These are phyloP conservation scores for Gephyroberyx darwinii DNA, from an alignment of 2,797 vertebrate species.

Conservation along the genomic window DNA sequence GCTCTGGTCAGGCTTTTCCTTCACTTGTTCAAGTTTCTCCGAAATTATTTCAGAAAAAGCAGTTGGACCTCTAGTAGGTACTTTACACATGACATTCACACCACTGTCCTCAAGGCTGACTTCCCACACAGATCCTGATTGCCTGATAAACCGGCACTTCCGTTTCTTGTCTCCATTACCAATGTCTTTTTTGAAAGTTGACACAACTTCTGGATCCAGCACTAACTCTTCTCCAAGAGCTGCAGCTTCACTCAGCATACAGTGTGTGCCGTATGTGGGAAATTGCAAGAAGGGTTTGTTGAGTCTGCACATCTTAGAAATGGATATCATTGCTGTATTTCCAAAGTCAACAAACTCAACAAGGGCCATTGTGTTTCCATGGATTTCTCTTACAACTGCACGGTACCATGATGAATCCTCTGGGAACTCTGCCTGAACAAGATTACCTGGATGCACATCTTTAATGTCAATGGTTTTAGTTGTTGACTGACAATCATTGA, in stretches of 20 bases:
- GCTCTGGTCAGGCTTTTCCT: conserved; percentile 59
- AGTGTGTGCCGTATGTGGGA: conserved; percentile 84
- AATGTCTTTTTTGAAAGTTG: conserved; percentile 79
- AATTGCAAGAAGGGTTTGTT: conserved; percentile 64
- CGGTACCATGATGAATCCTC: conserved; percentile 90
- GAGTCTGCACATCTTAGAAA: conserved; percentile 78
- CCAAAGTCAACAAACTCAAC: conserved; percentile 95
- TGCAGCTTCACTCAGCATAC: conserved; percentile 77
- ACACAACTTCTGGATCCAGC: conserved; percentile 68
- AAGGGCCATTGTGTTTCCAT: conserved; percentile 50
- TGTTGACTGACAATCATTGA: conserved; percentile 77
- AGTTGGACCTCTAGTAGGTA: conserved; percentile 40
- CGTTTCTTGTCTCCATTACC: conserved; percentile 72
- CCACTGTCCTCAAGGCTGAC: conserved; percentile 83
- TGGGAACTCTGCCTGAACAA: conserved; percentile 88
- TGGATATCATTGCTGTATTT: conserved; percentile 81
- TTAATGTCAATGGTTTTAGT: conserved; percentile 47
- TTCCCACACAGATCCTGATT: conserved; percentile 85
- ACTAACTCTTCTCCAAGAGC: conserved; percentile 23
- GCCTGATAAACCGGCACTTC: conserved; percentile 85
- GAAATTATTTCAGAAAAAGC: neutral
- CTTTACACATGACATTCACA: conserved; percentile 73
- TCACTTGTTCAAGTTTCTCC: conserved; percentile 21
- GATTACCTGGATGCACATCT: conserved; percentile 80
- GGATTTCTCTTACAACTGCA: conserved; percentile 83